A percentile compares a stretch with the other conserved stretches of the same genome.
These are phyloP conservation scores for Lapara coniferarum DNA, from an alignment of 2,888 invertebrate genomes.

Conservation along the genomic window DNA sequence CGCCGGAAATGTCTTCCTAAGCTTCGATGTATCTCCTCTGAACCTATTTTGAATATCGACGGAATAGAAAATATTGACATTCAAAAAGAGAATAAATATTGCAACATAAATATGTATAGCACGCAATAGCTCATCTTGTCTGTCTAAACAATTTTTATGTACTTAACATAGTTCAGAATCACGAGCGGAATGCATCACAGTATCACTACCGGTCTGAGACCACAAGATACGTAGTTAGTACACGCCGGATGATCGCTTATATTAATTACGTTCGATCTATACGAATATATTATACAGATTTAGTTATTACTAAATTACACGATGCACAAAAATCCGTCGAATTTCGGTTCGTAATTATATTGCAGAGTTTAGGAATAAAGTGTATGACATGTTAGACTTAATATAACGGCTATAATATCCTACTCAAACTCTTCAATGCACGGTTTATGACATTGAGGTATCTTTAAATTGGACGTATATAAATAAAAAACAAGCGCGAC, in stretches of 20 bases:
- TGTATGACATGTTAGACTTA: not conserved
- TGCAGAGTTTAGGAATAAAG: not conserved
- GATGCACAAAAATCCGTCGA: too few relatives aligned
- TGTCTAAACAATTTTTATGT: constrained; percentile 14
- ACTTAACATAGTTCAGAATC: not conserved
- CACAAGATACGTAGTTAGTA: too few relatives aligned
- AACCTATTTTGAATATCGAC: constrained; percentile 66
- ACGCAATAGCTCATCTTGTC: constrained; percentile 3
- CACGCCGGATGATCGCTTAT: too few relatives aligned
- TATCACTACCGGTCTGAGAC: too few relatives aligned
- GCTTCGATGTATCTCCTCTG: constrained; percentile 63
- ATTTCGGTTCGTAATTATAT: not conserved
- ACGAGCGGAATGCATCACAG: not conserved
- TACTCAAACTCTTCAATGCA: not conserved
- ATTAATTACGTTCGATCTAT: too few relatives aligned
- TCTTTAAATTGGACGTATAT: constrained; percentile 11
- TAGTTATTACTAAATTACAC: too few relatives aligned
- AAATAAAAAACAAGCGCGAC: constrained; percentile 18
- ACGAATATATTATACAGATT: too few relatives aligned
- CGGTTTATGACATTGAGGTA: not conserved
- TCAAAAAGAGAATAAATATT: constrained; percentile 26
- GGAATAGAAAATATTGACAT: constrained; percentile 44
- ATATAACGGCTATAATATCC: not conserved
- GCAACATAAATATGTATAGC: not conserved
- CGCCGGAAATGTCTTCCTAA: constrained; percentile 71